Evolutionary conservation across 2,888 invertebrate species (phyloP).

Genomic region (Andrena flavipes): DNA sequence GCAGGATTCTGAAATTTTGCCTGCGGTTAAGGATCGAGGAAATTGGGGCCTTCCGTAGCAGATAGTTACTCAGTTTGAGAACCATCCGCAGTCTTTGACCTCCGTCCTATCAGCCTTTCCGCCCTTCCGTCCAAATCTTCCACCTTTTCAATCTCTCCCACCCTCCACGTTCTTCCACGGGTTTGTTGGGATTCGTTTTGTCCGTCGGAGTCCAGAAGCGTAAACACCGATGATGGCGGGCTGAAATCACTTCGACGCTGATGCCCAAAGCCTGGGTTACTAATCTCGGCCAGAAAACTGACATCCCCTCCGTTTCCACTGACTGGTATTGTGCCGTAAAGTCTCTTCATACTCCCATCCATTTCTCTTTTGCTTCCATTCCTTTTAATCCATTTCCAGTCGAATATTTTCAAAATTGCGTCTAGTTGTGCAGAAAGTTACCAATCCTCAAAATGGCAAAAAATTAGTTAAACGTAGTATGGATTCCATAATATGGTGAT

Average conservation of each 20-base stretch:
- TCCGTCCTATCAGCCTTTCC: not conserved
- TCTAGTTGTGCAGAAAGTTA: too few relatives aligned
- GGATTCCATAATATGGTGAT: too few relatives aligned
- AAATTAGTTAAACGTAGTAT: too few relatives aligned
- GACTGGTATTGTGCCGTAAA: not conserved
- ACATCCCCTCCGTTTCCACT: not conserved
- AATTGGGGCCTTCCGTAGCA: not conserved
- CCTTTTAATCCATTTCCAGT: not conserved
- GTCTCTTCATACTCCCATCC: not conserved
- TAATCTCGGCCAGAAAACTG: constrained; percentile 20
- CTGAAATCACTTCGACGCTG: constrained; percentile 29
- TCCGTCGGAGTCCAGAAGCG: constrained; percentile 16
- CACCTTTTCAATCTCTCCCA: constrained; percentile 26
- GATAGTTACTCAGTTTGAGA: constrained; percentile 2
- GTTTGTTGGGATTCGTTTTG: constrained; percentile 15
- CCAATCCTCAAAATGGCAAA: too few relatives aligned
- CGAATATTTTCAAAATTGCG: not conserved
- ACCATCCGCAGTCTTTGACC: not conserved
- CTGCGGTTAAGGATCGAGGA: not conserved
- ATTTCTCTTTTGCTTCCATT: not conserved
- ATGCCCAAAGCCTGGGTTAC: not conserved
- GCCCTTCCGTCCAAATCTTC: not conserved
- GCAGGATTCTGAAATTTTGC: not conserved
- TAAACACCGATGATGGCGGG: constrained; percentile 32
- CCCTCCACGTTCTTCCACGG: not conserved